phyloP scores from a whole-genome alignment of 2,797 vertebrate genomes.

The Phrynocephalus forsythii region DNA sequence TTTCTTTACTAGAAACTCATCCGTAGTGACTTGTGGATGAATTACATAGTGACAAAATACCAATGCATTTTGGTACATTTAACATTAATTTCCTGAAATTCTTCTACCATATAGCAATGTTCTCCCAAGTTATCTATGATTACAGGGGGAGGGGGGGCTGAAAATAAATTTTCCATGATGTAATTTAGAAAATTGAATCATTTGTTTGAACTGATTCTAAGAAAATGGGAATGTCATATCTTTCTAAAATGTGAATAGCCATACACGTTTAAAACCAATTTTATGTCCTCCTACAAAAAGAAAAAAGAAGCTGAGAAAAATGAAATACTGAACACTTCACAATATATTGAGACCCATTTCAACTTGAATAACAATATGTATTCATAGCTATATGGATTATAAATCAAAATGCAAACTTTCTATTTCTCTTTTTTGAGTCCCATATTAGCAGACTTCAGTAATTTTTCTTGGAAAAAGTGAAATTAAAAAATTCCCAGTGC shows the following conservation, averaged over 20 bases:
- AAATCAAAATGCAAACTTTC: constrained; percentile 21
- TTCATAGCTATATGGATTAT: background rate
- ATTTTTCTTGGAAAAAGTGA: constrained; percentile 46
- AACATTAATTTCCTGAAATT: background rate
- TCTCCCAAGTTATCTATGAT: constrained; percentile 34
- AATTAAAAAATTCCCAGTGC: constrained; percentile 51
- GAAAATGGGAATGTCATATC: constrained; percentile 41
- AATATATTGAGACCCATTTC: background rate
- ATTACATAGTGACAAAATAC: constrained; percentile 14
- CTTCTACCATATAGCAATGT: constrained; percentile 7
- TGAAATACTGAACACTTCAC: background rate
- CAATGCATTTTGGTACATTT: constrained; percentile 16
- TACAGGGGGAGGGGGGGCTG: constrained; percentile 7
- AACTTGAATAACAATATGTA: background rate
- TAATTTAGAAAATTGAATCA: constrained; percentile 38
- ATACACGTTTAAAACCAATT: constrained; percentile 47
- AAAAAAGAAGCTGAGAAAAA: constrained; percentile 8
- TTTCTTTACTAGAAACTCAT: constrained; percentile 1
- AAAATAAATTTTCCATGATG: constrained; percentile 26
- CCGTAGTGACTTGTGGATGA: background rate
- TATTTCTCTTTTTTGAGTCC: constrained; percentile 46
- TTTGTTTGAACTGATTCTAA: constrained; percentile 29
- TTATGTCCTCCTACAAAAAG: constrained; percentile 5
- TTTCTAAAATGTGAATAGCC: constrained; percentile 30
- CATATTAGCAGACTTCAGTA: constrained; percentile 43